These are phyloP conservation scores for Dioctria linearis DNA, from an alignment of 2,888 invertebrate species.

Conservation along the genomic window DNA sequence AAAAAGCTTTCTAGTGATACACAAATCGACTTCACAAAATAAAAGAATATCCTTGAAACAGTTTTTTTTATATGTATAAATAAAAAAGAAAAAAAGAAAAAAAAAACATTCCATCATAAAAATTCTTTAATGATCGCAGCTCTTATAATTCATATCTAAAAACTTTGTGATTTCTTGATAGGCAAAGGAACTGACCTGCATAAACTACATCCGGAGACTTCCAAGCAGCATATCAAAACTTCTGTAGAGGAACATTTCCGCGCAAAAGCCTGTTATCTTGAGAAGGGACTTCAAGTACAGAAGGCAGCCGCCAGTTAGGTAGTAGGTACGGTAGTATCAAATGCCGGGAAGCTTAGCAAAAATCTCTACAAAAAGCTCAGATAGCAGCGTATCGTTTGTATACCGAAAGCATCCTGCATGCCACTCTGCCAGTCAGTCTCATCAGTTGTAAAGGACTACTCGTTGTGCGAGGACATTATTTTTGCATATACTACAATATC, in stretches of 20 bases:
- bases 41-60: no score
- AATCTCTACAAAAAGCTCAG: conserved; percentile 47
- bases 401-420: conserved; percentile 37
- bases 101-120: no score
- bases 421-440: conserved; percentile 33
- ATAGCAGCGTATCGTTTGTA: conserved; percentile 5
- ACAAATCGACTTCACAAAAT: no score
- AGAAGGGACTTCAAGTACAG: conserved; percentile 41
- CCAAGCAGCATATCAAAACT: conserved; percentile 9
- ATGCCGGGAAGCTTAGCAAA: conserved; percentile 31
- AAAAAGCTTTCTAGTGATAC: no score
- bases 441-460: conserved; percentile 20
- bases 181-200: conserved; percentile 34
- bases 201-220: conserved; percentile 11
- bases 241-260: background rate
- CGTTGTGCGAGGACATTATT: conserved; percentile 22
- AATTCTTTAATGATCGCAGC: no score
- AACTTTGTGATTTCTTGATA: conserved; percentile 5
- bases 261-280: conserved; percentile 33
- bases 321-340: background rate
- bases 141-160: background rate
- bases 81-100: no score
- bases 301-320: conserved; percentile 25
- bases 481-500: background rate
- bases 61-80: no score